Percentiles rank a stretch among this genome's conserved stretches.
phyloP scores from a whole-genome alignment of 2,888 invertebrate genomes.

The Meandrusa payeni region DNA sequence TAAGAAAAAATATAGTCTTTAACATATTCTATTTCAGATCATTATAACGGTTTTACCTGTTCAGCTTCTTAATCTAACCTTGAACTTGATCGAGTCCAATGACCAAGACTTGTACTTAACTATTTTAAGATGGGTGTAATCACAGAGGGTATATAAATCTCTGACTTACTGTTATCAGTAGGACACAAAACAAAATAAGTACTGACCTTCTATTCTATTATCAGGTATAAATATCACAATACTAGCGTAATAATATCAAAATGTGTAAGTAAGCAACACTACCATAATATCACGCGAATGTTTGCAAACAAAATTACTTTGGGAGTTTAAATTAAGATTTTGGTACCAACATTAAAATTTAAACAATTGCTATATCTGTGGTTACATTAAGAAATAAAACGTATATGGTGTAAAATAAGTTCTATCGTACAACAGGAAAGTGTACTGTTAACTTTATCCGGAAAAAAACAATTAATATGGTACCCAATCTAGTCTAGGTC shows the following conservation, averaged over 20 bases:
- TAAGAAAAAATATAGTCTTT: no score
- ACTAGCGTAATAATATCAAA: slow-evolving; percentile 4
- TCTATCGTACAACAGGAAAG: no score
- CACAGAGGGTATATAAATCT: neutral
- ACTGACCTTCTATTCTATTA: slow-evolving; percentile 28
- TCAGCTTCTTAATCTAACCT: slow-evolving; percentile 37
- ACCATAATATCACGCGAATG: slow-evolving; percentile 21
- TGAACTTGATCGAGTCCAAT: slow-evolving; percentile 49
- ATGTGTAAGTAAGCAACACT: neutral
- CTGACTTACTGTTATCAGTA: neutral
- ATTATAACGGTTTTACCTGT: slow-evolving; percentile 36
- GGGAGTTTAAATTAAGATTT: neutral
- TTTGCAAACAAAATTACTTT: slow-evolving; percentile 31
- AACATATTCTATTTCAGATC: slow-evolving; percentile 16
- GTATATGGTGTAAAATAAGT: no score
- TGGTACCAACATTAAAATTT: slow-evolving; percentile 1
- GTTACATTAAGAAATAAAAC: no score
- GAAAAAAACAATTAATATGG: no score
- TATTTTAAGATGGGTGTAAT: neutral
- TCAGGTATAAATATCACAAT: slow-evolving; percentile 12
- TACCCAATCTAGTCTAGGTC: no score
- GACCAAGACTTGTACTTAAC: slow-evolving; percentile 23
- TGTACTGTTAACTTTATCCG: no score
- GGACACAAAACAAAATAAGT: slow-evolving; percentile 6
- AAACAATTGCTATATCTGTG: neutral